A percentile compares a stretch with the other conserved stretches of the same genome.
Conservation (phyloP, 2,797 vertebrate species). For the Cichlasoma orientale region DNA sequence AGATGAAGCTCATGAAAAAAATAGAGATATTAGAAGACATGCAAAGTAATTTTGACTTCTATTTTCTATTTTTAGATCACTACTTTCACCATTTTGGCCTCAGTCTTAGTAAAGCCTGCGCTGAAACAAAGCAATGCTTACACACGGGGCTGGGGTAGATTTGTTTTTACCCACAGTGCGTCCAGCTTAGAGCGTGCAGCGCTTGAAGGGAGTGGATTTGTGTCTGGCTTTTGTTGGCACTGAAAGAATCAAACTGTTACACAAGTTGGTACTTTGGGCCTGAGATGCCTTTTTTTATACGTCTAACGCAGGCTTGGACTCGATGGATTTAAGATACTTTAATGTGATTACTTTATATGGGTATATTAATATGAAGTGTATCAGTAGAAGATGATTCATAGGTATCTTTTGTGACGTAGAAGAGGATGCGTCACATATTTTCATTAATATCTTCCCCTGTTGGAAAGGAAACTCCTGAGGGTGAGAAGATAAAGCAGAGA, state of each 20-base stretch:
- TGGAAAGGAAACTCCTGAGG: neutral
- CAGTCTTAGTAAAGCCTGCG: conserved; percentile 12
- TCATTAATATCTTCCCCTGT: neutral
- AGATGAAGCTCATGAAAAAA: neutral
- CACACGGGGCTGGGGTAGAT: conserved; percentile 4
- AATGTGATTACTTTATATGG: neutral
- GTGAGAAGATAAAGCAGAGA: neutral
- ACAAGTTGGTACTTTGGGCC: neutral
- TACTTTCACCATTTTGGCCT: neutral
- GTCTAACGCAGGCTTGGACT: neutral
- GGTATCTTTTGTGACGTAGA: neutral
- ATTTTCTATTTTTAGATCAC: neutral
- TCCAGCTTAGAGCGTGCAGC: neutral
- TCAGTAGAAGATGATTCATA: neutral
- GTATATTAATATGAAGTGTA: neutral
- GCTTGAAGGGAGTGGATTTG: neutral
- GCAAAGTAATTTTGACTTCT: neutral
- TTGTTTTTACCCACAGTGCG: conserved; percentile 19
- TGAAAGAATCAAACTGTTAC: neutral
- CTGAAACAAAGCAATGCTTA: conserved; percentile 21
- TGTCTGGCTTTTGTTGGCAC: conserved; percentile 6
- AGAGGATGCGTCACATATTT: neutral
- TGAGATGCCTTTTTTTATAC: neutral
- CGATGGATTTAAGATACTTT: neutral
- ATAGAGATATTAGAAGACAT: neutral